phyloP scores from a whole-genome alignment of 2,113 vertebrate genomes.

The Pantherophis guttatus region DNA sequence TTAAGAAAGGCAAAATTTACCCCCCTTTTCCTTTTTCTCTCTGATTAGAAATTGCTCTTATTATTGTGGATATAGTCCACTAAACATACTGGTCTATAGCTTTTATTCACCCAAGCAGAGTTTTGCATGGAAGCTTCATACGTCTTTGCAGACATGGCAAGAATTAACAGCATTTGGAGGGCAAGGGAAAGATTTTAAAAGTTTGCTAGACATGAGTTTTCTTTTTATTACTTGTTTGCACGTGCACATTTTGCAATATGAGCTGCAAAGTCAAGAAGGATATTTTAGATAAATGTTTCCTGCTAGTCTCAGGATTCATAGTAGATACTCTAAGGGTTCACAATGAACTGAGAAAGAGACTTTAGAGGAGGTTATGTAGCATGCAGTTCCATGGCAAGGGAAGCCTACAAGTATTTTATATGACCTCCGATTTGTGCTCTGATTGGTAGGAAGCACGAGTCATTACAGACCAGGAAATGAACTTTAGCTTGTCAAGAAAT shows the following conservation, averaged over 20 bases:
- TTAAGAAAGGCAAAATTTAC: background rate
- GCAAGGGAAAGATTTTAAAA: background rate
- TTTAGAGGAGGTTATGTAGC: background rate
- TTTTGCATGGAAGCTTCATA: background rate
- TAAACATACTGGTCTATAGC: background rate
- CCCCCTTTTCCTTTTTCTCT: background rate
- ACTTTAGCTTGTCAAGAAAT: slow-evolving; percentile 60
- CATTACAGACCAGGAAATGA: slow-evolving; percentile 64
- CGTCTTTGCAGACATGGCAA: background rate
- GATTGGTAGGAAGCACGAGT: slow-evolving; percentile 48
- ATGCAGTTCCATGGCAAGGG: background rate
- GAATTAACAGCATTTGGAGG: background rate
- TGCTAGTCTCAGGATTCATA: background rate
- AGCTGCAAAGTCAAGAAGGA: background rate
- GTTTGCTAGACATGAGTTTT: rapidly evolving
- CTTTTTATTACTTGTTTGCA: rapidly evolving
- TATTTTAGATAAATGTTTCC: background rate
- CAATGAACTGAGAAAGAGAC: background rate
- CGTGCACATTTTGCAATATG: background rate
- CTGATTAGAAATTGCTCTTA: background rate
- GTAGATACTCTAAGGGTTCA: background rate
- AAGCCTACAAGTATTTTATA: background rate
- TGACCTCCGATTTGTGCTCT: slow-evolving; percentile 6
- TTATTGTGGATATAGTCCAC: background rate
- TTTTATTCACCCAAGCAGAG: background rate